Evolutionary conservation across 2,888 invertebrate species (phyloP).

Genomic region (Torymus tubicola): DNA sequence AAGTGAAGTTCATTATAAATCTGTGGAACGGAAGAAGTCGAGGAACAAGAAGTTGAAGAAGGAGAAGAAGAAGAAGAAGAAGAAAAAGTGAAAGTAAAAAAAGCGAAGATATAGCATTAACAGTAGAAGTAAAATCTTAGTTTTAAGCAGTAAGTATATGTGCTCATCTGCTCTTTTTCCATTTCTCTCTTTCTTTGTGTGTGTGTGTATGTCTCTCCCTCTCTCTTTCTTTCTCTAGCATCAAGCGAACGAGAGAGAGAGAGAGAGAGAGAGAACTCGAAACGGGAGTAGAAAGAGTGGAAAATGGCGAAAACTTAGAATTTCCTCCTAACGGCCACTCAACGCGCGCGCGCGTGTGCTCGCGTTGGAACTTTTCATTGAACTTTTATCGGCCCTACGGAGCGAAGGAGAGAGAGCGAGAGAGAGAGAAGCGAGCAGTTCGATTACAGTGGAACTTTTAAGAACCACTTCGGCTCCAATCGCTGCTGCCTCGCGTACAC

Average conservation of each 20-base stretch:
- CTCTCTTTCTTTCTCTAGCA: too few species aligned
- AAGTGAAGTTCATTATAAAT: constrained; percentile 54
- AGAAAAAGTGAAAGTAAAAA: constrained; percentile 1
- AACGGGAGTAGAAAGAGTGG: constrained; percentile 23
- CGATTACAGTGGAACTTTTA: constrained; percentile 57
- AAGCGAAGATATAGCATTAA: constrained; percentile 35
- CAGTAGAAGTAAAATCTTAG: constrained; percentile 43
- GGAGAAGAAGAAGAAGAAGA: constrained; percentile 20
- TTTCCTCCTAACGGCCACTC: constrained; percentile 58
- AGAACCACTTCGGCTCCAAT: constrained; percentile 58
- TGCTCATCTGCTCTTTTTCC: constrained; percentile 2
- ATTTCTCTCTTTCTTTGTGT: too few species aligned
- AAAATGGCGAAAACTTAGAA: constrained; percentile 53
- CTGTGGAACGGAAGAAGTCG: constrained; percentile 1
- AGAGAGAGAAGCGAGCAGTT: constrained; percentile 6
- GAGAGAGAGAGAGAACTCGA: constrained; percentile 20
- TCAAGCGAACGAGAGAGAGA: constrained; percentile 11
- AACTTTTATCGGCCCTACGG: constrained; percentile 56
- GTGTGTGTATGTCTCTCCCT: too few species aligned
- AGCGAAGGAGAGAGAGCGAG: background rate
- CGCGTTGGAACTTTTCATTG: constrained; percentile 55
- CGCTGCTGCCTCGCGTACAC: constrained; percentile 42
- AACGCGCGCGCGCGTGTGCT: constrained; percentile 18
- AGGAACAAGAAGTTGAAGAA: constrained; percentile 4
- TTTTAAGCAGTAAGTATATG: constrained; percentile 56